A percentile compares a stretch with the other conserved stretches of the same genome.
Evolutionary conservation across 2,888 invertebrate species (phyloP).

Genomic region (Drosophila kambysellisi): DNA sequence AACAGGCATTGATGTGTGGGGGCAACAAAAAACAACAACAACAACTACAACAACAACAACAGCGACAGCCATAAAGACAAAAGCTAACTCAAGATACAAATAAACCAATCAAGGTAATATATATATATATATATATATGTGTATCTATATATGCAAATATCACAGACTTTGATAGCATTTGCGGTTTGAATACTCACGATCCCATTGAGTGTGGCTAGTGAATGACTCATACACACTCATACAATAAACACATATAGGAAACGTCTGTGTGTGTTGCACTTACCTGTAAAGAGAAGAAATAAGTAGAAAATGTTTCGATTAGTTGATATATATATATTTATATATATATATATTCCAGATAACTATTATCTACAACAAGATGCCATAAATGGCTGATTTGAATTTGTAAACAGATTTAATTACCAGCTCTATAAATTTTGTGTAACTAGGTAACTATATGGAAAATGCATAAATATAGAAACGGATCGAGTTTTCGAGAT

Average conservation of each 20-base stretch:
- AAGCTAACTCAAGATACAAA: constrained; percentile 13
- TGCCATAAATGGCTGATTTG: neutral
- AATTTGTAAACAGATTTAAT: neutral
- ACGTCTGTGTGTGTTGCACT: constrained; percentile 32
- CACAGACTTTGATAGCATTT: constrained; percentile 44
- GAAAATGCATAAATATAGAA: constrained; percentile 1
- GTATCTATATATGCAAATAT: constrained; percentile 14
- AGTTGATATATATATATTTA: constrained; percentile 12
- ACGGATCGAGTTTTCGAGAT: neutral
- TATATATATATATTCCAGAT: neutral
- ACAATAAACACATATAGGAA: constrained; percentile 29
- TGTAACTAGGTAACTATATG: neutral
- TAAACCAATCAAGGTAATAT: constrained; percentile 44
- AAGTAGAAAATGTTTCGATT: constrained; percentile 38
- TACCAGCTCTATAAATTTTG: constrained; percentile 9
- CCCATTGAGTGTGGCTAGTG: constrained; percentile 24
- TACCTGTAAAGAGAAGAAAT: constrained; percentile 58
- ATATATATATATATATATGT: constrained; percentile 11
- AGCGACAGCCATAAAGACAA: constrained; percentile 10
- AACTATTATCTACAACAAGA: neutral
- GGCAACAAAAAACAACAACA: constrained; percentile 20
- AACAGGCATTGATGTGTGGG: constrained; percentile 42
- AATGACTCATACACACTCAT: constrained; percentile 24
- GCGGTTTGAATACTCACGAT: constrained; percentile 63
- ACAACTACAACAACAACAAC: constrained; percentile 8